Conservation (phyloP, 2,888 invertebrate genomes). For the Hirudinaria manillensis region DNA sequence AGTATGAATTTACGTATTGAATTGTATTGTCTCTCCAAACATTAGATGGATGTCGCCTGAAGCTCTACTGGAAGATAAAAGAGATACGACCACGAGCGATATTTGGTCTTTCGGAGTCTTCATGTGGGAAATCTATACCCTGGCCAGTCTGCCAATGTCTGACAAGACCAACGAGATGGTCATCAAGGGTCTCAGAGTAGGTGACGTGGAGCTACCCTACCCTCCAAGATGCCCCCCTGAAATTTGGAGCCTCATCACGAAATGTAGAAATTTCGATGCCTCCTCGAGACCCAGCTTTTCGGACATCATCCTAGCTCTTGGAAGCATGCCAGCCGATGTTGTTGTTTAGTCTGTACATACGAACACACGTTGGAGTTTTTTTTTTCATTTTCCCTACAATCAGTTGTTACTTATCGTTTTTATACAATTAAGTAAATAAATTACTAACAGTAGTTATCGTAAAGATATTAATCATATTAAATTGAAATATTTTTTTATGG, state of each 20-base stretch:
- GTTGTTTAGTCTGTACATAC: conserved; percentile 22
- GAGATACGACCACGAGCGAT: conserved; percentile 81
- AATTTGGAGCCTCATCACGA: conserved; percentile 45
- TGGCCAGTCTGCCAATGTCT: conserved; percentile 71
- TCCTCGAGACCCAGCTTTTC: conserved; percentile 54
- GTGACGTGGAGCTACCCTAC: conserved; percentile 40
- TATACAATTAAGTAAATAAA: no score
- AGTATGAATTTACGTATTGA: no score
- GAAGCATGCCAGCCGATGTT: conserved; percentile 8
- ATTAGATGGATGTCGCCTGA: conserved; percentile 73
- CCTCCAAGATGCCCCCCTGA: conserved; percentile 48
- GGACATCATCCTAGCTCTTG: conserved; percentile 45
- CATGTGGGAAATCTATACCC: conserved; percentile 80
- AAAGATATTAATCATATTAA: no score
- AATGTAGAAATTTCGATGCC: conserved; percentile 51
- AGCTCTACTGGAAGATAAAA: conserved; percentile 77
- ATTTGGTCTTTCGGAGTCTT: conserved; percentile 83
- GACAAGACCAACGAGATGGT: conserved; percentile 73
- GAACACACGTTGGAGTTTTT: background rate
- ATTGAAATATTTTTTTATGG: no score
- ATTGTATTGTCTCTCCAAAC: no score
- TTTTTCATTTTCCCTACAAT: no score
- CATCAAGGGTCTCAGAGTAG: conserved; percentile 35
- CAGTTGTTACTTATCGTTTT: no score
- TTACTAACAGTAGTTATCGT: no score